Conservation (phyloP, 2,113 vertebrate species). For the Electrona antarctica region DNA sequence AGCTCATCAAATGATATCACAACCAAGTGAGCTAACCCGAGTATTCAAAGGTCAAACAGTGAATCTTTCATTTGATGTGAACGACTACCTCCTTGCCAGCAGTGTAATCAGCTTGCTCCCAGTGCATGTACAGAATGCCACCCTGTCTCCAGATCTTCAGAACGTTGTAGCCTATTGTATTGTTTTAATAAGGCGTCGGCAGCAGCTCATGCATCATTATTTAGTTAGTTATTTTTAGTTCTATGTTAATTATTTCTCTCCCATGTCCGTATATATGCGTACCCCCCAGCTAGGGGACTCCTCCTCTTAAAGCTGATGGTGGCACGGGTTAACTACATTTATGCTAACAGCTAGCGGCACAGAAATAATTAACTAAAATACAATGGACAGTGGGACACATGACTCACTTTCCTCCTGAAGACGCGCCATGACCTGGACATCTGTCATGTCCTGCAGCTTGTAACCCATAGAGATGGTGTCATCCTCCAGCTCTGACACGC, state of each 20-base stretch:
- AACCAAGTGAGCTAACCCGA: background rate
- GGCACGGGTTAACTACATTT: too few relatives aligned
- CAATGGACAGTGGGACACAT: too few relatives aligned
- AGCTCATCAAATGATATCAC: background rate
- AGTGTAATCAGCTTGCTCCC: background rate
- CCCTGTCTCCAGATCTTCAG: background rate
- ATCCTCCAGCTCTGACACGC: constrained; percentile 90
- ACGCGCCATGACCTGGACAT: constrained; percentile 98
- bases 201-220: background rate
- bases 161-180: background rate
- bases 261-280: too few relatives aligned
- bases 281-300: too few relatives aligned
- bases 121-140: background rate
- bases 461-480: constrained; percentile 95
- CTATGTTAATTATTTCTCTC: too few relatives aligned
- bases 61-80: background rate
- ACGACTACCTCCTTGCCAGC: background rate
- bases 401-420: constrained; percentile 97
- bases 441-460: constrained; percentile 96
- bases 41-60: constrained; percentile 34
- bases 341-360: too few relatives aligned
- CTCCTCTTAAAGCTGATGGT: too few relatives aligned
- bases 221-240: too few relatives aligned
- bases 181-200: background rate
- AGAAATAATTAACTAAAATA: too few relatives aligned